Conservation (phyloP, 1,140 invertebrate species). For the Trinorchestia longiramus region DNA sequence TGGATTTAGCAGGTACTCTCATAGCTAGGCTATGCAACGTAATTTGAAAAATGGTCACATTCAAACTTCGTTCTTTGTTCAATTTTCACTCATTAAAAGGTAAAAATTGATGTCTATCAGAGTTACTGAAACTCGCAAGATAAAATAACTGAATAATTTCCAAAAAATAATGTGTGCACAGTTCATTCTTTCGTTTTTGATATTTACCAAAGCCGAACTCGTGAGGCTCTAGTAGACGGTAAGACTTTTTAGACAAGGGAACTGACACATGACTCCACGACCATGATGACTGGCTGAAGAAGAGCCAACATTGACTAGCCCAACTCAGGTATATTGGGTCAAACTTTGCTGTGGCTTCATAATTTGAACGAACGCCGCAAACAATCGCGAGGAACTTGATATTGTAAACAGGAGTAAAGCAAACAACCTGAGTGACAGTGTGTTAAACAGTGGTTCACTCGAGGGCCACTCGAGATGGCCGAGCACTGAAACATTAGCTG, state of each 20-base stretch:
- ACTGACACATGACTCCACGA: not conserved
- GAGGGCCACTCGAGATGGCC: not conserved
- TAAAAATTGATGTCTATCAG: not conserved
- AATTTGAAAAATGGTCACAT: not conserved
- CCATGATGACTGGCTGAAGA: not conserved
- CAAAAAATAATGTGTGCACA: not conserved
- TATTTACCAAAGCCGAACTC: not conserved
- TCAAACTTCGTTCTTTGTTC: not conserved
- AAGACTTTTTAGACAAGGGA: constrained; percentile 6
- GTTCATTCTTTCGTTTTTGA: not conserved
- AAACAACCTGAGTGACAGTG: constrained; percentile 38
- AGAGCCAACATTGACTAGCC: constrained; percentile 18
- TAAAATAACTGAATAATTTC: not conserved
- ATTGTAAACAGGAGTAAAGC: constrained; percentile 42
- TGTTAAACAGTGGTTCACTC: constrained; percentile 23
- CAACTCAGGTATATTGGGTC: not conserved
- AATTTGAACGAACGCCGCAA: constrained; percentile 25
- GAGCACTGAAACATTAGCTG: constrained; percentile 37
- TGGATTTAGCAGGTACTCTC: not conserved
- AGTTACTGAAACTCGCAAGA: not conserved
- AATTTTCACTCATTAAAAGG: not conserved
- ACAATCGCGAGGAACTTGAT: constrained; percentile 36
- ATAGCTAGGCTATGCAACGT: not conserved
- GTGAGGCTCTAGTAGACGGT: not conserved
- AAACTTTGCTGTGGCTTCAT: constrained; percentile 31